These are phyloP conservation scores for Propithecus coquereli DNA, from an alignment of 2,113 vertebrate genomes.

Conservation along the genomic window DNA sequence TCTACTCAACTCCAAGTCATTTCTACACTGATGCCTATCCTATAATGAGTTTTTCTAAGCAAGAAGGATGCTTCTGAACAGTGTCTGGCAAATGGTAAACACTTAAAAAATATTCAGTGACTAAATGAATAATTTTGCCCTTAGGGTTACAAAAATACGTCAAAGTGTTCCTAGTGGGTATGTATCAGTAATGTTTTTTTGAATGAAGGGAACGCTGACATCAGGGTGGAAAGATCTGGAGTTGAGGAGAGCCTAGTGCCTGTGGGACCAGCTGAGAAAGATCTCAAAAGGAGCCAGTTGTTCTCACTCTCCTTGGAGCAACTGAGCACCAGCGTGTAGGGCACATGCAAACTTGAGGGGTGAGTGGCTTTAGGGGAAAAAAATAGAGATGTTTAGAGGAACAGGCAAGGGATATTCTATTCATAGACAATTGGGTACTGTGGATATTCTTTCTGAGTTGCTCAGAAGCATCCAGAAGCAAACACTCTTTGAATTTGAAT, in stretches of 20 bases:
- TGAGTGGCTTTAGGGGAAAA: neutral
- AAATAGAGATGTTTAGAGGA: neutral
- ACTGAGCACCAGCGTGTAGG: too few relatives aligned
- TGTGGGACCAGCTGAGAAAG: too few relatives aligned
- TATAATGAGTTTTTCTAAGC: neutral
- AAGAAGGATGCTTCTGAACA: neutral
- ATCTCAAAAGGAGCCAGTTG: neutral
- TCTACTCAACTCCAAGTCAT: neutral
- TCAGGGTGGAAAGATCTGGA: neutral
- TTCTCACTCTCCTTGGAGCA: neutral
- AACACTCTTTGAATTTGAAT: neutral
- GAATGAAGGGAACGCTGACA: neutral
- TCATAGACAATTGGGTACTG: too few relatives aligned
- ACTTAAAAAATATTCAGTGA: neutral
- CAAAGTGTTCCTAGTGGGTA: neutral
- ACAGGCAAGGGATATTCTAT: neutral
- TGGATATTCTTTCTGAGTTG: neutral
- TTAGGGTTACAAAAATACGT: neutral
- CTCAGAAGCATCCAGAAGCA: neutral
- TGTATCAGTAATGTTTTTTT: neutral
- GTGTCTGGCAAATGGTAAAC: neutral
- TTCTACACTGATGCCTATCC: rapidly evolving
- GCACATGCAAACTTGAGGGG: neutral
- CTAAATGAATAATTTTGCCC: neutral
- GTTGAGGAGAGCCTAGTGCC: neutral